phyloP scores from a whole-genome alignment of 2,888 invertebrate species.

The Eretmocerus hayati region DNA sequence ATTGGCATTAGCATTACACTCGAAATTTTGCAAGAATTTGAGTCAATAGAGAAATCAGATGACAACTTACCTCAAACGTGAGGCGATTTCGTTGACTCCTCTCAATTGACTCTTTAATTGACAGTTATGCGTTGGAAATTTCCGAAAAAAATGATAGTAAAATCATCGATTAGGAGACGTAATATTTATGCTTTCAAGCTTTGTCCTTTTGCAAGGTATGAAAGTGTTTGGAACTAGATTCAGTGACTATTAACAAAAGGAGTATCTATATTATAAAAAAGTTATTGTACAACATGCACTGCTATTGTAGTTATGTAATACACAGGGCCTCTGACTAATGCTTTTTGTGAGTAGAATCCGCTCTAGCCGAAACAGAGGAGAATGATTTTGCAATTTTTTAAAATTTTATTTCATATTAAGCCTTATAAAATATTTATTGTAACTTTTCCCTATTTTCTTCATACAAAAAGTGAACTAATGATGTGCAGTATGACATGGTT shows the following conservation, averaged over 20 bases:
- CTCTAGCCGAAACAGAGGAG: constrained; percentile 36
- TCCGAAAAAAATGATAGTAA: constrained; percentile 16
- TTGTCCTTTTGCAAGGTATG: constrained; percentile 28
- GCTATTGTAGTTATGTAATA: constrained; percentile 38
- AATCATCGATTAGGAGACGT: constrained; percentile 25
- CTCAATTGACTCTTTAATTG: too few relatives aligned
- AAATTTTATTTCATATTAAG: constrained; percentile 31
- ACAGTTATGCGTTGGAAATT: too few relatives aligned
- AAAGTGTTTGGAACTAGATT: too few relatives aligned
- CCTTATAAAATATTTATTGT: constrained; percentile 27
- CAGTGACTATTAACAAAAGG: too few relatives aligned
- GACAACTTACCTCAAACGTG: constrained; percentile 11
- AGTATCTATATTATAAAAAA: constrained; percentile 26
- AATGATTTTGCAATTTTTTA: constrained; percentile 29
- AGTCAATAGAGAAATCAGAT: constrained; percentile 6
- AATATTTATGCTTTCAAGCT: constrained; percentile 26
- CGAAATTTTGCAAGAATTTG: constrained; percentile 32
- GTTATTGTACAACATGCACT: constrained; percentile 41
- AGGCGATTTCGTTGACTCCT: constrained; percentile 14
- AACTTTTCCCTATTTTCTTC: constrained; percentile 21
- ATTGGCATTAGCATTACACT: constrained; percentile 31
- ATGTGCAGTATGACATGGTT: too few relatives aligned
- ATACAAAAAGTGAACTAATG: too few relatives aligned
- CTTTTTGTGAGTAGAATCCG: constrained; percentile 45
- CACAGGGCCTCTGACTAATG: constrained; percentile 46